Evolutionary conservation across 1,140 invertebrate species (phyloP), one percentile per base, ranked within the genome.

Genomic region (Amphibalanus amphitrite): DNA sequence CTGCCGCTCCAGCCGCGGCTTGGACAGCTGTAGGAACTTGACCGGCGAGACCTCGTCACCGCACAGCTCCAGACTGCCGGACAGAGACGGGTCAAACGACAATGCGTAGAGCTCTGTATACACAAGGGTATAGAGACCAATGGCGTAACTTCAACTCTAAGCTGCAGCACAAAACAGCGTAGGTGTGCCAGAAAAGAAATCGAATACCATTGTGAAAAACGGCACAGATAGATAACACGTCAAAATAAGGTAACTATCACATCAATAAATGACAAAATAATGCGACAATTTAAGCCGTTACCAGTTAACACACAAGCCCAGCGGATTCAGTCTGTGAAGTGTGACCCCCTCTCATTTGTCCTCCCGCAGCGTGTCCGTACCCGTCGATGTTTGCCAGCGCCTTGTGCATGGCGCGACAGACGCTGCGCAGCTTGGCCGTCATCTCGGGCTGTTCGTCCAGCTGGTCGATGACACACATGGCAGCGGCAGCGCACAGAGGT

Each of bases 401-500:
- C 38, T 20, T 40, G 80, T 79, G 64, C 77, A 75, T 38, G 74
- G 74, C n/a, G 82, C 72, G 33, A 75, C 77, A 76, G 30, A 70
- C 72, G 29, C 73, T 69, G n/a, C 73, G 73, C 70, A 78, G 70
- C 13, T 72, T 47, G 73, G 88, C 83, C 30, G 90, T 75, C 64
- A 79, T 77, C 65, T 79, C 76, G 38, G 85, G 85, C 69, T 82
- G 85, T 6, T 82, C 75, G 69, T 84, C 82, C 64, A 76, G 70
- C 33, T 74, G 70, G 29, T 74, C 74, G 17, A 76, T 78, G 0
- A 91, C 87, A 25, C 84, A 84, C 70, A 90, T 91, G 23, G 93
- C 93, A 1, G 91, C 91, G 47, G 90, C 85, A 28, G 93, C 89
- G 74, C 97, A 80, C 78, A 97, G 85, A 3, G 96, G 96, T 8